phyloP scores from a whole-genome alignment of 2,113 vertebrate genomes.

The Protomyctophum bolini region DNA sequence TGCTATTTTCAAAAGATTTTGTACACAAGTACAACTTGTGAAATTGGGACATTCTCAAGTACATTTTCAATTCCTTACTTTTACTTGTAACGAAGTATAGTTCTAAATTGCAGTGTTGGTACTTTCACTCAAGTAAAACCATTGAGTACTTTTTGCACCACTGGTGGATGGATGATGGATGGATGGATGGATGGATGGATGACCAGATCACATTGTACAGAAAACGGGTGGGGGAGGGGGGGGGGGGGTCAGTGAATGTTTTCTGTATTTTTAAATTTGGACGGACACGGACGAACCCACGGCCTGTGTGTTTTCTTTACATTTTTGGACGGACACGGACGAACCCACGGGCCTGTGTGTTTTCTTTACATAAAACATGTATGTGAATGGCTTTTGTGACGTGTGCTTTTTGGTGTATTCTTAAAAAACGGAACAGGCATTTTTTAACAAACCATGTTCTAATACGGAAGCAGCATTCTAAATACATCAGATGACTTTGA shows the following conservation, averaged over 20 bases:
- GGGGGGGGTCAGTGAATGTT: slow-evolving; percentile 4
- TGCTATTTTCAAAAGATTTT: too few species aligned
- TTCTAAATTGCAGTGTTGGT: too few species aligned
- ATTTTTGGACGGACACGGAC: slow-evolving; percentile 4
- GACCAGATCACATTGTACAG: slow-evolving; percentile 53
- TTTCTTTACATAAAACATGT: slow-evolving; percentile 47
- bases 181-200: background rate
- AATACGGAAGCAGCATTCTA: slow-evolving; percentile 52
- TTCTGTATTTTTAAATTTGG: background rate
- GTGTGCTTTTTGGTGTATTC: slow-evolving; percentile 74
- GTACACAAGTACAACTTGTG: too few species aligned
- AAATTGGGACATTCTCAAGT: too few species aligned
- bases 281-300: slow-evolving; percentile 13
- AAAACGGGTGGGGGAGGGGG: slow-evolving; percentile 6
- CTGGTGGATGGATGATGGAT: background rate
- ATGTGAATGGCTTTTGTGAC: slow-evolving; percentile 72
- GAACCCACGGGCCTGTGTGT: slow-evolving; percentile 41
- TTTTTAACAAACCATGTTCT: slow-evolving; percentile 56
- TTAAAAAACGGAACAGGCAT: slow-evolving; percentile 62
- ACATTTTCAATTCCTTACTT: too few species aligned
- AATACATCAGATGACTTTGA: slow-evolving; percentile 57
- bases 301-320: slow-evolving; percentile 51
- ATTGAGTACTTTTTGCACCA: too few species aligned
- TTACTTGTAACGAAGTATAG: too few species aligned
- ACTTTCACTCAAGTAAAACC: too few species aligned